Evolutionary conservation across 2,113 vertebrate species (phyloP).

Genomic region (Notarius quadriscutis): DNA sequence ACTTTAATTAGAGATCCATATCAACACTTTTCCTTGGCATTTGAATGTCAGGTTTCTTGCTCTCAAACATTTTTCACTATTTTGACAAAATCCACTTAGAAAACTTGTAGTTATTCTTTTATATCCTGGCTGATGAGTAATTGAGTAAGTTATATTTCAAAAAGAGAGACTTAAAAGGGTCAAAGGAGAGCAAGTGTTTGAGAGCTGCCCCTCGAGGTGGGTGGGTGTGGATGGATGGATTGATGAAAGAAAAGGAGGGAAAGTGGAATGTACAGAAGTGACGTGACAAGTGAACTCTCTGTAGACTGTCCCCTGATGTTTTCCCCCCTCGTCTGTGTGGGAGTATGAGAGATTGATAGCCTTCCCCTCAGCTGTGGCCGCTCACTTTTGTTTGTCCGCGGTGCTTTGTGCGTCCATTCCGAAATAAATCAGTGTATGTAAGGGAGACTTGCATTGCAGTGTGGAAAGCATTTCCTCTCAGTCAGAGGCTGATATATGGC

Average conservation of each 20-base stretch:
- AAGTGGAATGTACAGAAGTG: slow-evolving; percentile 26
- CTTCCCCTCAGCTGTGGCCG: slow-evolving; percentile 67
- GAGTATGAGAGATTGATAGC: slow-evolving; percentile 73
- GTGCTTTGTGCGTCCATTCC: slow-evolving; percentile 73
- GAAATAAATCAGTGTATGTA: slow-evolving; percentile 76
- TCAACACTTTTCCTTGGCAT: neutral
- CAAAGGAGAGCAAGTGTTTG: neutral
- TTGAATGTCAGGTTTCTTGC: neutral
- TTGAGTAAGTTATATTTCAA: neutral
- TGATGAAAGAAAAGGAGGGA: slow-evolving; percentile 19
- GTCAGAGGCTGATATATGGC: slow-evolving; percentile 74
- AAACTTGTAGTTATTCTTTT: neutral
- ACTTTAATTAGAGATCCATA: neutral
- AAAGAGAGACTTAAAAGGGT: neutral
- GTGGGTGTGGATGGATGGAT: neutral
- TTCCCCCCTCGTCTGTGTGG: neutral
- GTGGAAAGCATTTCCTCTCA: slow-evolving; percentile 71
- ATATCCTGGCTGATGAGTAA: neutral
- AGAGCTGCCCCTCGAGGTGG: neutral
- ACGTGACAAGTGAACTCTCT: slow-evolving; percentile 64
- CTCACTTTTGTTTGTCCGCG: slow-evolving; percentile 70
- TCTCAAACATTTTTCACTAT: neutral
- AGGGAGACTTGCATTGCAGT: slow-evolving; percentile 72
- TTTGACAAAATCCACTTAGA: slow-evolving; percentile 13
- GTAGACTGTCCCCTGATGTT: slow-evolving; percentile 65